Evolutionary conservation across 2,113 vertebrate genomes (phyloP).

Genomic region (Cavia porcellus): DNA sequence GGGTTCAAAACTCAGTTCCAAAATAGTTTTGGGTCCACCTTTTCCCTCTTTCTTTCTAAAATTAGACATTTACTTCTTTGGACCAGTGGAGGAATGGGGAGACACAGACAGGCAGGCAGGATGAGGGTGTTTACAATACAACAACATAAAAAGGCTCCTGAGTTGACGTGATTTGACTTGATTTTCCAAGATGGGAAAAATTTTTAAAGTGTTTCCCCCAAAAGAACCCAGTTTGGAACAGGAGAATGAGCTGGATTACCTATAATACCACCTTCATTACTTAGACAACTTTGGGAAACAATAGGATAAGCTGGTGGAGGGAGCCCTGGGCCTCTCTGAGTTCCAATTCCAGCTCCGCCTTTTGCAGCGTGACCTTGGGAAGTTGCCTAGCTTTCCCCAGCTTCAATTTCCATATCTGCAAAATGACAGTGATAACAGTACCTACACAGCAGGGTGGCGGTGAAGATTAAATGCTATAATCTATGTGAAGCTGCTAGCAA

Average conservation of each 20-base stretch:
- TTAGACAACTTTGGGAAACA: neutral
- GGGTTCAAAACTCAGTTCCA: neutral
- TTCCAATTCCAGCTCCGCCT: neutral
- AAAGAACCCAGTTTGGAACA: neutral
- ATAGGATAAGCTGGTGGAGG: rapidly evolving
- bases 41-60: neutral
- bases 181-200: neutral
- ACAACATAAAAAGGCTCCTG: neutral
- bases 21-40: neutral
- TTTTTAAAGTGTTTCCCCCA: too few species aligned
- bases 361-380: conserved; percentile 34
- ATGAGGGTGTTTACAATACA: conserved; percentile 18
- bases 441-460: neutral
- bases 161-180: neutral
- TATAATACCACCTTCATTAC: neutral
- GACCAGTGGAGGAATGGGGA: neutral
- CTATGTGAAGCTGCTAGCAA: neutral
- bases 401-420: conserved; percentile 11
- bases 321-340: neutral
- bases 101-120: rapidly evolving
- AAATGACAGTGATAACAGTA: conserved; percentile 1
- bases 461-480: conserved; percentile 3
- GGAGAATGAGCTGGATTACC: neutral
- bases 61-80: neutral
- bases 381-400: neutral